A percentile compares a stretch with the other conserved stretches of the same genome.
Evolutionary conservation across 2,797 vertebrate genomes (phyloP).

Genomic region (Buceros bicornis): DNA sequence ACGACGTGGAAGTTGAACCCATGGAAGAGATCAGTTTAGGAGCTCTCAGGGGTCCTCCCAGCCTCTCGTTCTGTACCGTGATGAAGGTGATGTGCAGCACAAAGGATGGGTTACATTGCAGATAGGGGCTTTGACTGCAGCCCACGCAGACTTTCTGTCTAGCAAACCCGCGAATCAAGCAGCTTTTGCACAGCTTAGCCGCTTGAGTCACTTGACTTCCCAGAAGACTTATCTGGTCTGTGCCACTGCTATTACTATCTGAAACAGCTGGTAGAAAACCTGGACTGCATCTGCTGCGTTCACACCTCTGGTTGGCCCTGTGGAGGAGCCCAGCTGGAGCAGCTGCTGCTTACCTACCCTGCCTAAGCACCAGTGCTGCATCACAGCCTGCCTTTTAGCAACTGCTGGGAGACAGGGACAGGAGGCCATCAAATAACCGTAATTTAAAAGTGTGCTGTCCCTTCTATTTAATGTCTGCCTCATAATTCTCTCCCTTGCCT

Average conservation of each 20-base stretch:
- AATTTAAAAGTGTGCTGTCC: not conserved
- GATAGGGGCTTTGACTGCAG: not conserved
- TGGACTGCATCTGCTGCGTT: not conserved
- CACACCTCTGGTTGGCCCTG: not conserved
- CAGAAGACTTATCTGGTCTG: not conserved
- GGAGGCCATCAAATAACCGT: not conserved
- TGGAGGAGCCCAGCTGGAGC: not conserved
- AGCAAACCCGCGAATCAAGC: not conserved
- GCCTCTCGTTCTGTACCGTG: fast-evolving
- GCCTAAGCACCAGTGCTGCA: not conserved
- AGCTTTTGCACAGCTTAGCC: not conserved
- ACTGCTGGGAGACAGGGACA: not conserved
- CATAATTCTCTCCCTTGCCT: not conserved
- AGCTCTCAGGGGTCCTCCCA: no score
- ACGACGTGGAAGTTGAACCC: not conserved
- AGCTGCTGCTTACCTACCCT: not conserved
- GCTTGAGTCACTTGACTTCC: not conserved
- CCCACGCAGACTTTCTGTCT: not conserved
- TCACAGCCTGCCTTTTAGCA: not conserved
- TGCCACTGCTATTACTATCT: not conserved
- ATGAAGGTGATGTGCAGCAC: fast-evolving
- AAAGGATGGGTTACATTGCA: fast-evolving
- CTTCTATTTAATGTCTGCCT: not conserved
- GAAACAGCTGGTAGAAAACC: not conserved
- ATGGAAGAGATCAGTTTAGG: not conserved